Evolutionary conservation across 2,113 vertebrate genomes (phyloP).

Genomic region (Parus major): DNA sequence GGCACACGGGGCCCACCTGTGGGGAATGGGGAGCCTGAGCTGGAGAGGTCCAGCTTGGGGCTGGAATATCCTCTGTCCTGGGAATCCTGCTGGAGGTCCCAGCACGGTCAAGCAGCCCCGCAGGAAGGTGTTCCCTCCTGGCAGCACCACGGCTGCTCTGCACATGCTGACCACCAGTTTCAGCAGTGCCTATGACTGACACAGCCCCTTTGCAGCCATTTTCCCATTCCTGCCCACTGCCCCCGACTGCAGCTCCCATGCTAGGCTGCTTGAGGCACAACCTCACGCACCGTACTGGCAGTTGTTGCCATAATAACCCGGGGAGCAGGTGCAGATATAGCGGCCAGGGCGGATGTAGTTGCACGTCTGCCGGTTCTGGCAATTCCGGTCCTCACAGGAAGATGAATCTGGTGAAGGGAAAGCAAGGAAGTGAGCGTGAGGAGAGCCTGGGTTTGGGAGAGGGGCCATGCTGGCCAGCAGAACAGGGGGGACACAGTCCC

Average conservation of each 20-base stretch:
- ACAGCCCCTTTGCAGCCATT: background rate
- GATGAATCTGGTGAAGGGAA: constrained; percentile 15
- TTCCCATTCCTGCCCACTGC: background rate
- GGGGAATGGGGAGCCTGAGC: background rate
- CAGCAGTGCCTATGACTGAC: fast-evolving
- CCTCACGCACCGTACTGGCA: constrained; percentile 78
- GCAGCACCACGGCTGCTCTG: fast-evolving
- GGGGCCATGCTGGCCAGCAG: background rate
- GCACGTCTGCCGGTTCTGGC: constrained; percentile 71
- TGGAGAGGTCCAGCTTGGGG: background rate
- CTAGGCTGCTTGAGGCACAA: fast-evolving
- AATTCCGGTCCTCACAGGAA: constrained; percentile 68
- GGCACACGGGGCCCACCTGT: constrained; percentile 42
- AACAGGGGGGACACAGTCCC: background rate
- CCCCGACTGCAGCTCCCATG: background rate
- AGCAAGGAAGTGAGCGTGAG: background rate
- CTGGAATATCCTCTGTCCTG: background rate
- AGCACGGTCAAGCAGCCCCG: fast-evolving
- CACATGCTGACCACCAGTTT: background rate
- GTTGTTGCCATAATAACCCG: constrained; percentile 78
- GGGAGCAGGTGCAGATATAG: constrained; percentile 79
- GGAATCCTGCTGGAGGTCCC: background rate
- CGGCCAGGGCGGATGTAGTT: constrained; percentile 68
- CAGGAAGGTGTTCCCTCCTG: background rate
- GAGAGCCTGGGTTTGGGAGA: background rate